These are phyloP conservation scores for Aspiorhynchus laticeps DNA, from an alignment of 2,113 vertebrate genomes.

Conservation along the genomic window DNA sequence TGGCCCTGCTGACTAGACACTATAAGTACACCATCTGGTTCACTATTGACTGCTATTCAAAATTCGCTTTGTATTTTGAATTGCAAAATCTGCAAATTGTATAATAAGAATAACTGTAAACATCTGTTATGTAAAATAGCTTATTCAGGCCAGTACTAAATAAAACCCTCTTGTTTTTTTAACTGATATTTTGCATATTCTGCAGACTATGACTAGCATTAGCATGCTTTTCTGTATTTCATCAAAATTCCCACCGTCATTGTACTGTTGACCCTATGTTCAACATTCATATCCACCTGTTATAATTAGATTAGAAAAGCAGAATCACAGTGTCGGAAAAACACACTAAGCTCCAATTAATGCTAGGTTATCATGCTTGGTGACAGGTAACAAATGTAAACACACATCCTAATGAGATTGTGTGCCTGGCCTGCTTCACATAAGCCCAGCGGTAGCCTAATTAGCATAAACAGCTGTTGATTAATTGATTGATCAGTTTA, in stretches of 20 bases:
- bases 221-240: not conserved
- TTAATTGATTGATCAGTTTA: conserved; percentile 31
- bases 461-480: conserved; percentile 35
- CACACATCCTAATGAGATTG: conserved; percentile 13
- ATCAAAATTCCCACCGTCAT: not conserved
- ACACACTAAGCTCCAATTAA: conserved; percentile 8
- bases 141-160: not conserved
- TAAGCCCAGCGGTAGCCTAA: conserved; percentile 19
- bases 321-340: conserved; percentile 1
- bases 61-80: not conserved
- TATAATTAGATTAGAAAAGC: conserved; percentile 9
- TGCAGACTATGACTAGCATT: not conserved
- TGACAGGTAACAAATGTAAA: conserved; percentile 24
- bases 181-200: not conserved
- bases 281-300: not conserved
- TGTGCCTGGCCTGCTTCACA: not conserved
- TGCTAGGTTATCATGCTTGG: not conserved
- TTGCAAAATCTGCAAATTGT: not conserved
- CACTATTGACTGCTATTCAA: not conserved
- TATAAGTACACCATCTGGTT: not conserved
- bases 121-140: not conserved
- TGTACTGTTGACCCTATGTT: not conserved
- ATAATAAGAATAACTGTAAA: not conserved
- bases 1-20: not conserved
- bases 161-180: not conserved